phyloP scores from a whole-genome alignment of 2,888 invertebrate genomes.

The Philereme transversata region DNA sequence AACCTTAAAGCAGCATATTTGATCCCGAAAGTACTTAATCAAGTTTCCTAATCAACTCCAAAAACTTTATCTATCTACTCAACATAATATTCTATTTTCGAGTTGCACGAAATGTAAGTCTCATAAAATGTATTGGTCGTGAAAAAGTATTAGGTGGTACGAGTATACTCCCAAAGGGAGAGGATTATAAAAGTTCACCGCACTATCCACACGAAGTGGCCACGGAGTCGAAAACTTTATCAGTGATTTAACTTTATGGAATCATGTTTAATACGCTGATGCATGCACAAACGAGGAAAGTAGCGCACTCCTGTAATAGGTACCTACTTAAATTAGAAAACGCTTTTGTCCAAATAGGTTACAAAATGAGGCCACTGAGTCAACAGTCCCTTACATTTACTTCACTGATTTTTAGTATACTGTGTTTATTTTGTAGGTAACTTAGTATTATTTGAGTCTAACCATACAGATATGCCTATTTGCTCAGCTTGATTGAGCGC shows the following conservation, averaged over 20 bases:
- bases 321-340: background rate
- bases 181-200: slow-evolving; percentile 27
- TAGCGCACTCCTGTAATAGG: background rate
- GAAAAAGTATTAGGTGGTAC: slow-evolving; percentile 7
- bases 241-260: slow-evolving; percentile 15
- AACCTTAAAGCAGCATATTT: background rate
- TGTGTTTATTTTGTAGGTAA: slow-evolving; percentile 3
- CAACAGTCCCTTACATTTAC: slow-evolving; percentile 11
- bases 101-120: slow-evolving; percentile 12
- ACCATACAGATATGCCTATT: slow-evolving; percentile 39
- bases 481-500: slow-evolving; percentile 55
- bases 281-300: background rate
- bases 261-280: slow-evolving; percentile 1
- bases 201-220: slow-evolving; percentile 15
- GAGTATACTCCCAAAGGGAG: slow-evolving; percentile 17
- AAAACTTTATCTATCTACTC: slow-evolving; percentile 2
- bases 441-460: slow-evolving; percentile 19
- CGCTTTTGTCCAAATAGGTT: background rate
- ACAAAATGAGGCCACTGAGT: background rate
- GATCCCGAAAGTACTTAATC: slow-evolving; percentile 2
- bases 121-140: slow-evolving; percentile 14
- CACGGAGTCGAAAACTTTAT: slow-evolving; percentile 16
- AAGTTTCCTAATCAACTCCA: slow-evolving; percentile 3
- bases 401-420: slow-evolving; percentile 13
- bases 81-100: slow-evolving; percentile 11